Conservation (phyloP, 92 coral and sea anemone genomes). For the Zoanthus gigantus region DNA sequence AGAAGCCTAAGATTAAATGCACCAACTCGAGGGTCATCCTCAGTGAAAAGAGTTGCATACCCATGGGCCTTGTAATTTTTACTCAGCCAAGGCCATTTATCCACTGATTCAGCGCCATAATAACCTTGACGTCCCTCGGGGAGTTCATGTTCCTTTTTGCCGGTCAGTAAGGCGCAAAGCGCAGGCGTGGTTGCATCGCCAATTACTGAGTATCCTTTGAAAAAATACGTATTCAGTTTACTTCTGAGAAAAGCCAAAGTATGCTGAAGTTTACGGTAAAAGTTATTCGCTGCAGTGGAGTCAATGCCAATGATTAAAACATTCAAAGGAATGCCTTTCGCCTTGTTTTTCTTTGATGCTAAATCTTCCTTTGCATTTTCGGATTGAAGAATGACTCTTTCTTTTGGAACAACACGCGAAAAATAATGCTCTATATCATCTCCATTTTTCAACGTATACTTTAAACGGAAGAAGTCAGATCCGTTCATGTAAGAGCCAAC, state of each 20-base stretch:
- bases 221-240: slow-evolving; percentile 70
- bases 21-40: slow-evolving; percentile 81
- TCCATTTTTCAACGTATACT: slow-evolving; percentile 56
- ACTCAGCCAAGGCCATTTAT: slow-evolving; percentile 95
- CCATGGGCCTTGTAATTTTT: slow-evolving; percentile 80
- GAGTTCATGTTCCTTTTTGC: slow-evolving; percentile 65
- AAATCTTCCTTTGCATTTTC: not conserved
- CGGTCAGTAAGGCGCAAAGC: slow-evolving; percentile 86
- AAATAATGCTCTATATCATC: slow-evolving; percentile 52
- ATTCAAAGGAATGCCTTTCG: slow-evolving; percentile 58
- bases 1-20: slow-evolving; percentile 81
- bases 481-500: slow-evolving; percentile 57
- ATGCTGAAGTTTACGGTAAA: slow-evolving; percentile 82
- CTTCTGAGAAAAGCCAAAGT: slow-evolving; percentile 69
- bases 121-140: slow-evolving; percentile 88
- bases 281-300: slow-evolving; percentile 83
- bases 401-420: slow-evolving; percentile 70
- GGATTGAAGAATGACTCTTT: slow-evolving; percentile 40
- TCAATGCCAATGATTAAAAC: slow-evolving; percentile 83
- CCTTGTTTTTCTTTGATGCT: not conserved
- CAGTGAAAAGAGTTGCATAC: slow-evolving; percentile 82
- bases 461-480: slow-evolving; percentile 76
- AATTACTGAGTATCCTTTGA: slow-evolving; percentile 80
- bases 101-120: slow-evolving; percentile 72
- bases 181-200: slow-evolving; percentile 96